These are phyloP conservation scores for Eurypyga helias DNA, from an alignment of 2,113 vertebrate genomes.

Conservation along the genomic window DNA sequence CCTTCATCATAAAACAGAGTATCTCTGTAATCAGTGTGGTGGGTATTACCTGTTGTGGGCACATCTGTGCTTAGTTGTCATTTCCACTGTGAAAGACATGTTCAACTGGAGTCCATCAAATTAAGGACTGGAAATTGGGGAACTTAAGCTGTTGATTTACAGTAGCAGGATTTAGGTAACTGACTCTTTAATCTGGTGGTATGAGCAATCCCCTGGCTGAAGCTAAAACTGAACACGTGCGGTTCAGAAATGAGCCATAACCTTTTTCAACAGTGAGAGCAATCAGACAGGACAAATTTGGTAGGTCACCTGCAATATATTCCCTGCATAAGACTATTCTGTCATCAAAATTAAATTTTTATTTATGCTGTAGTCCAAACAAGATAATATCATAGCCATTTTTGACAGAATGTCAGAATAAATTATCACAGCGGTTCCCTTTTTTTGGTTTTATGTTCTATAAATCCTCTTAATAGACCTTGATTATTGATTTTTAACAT, in stretches of 20 bases:
- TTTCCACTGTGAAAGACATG: not conserved
- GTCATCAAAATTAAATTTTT: not conserved
- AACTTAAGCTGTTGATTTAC: not conserved
- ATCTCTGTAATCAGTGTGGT: not conserved
- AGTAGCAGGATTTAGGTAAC: not conserved
- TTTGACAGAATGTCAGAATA: not conserved
- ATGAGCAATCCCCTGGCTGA: not conserved
- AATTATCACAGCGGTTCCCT: not conserved
- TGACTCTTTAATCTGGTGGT: not conserved
- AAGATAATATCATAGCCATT: not conserved
- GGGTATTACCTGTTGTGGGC: not conserved
- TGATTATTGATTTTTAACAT: not conserved
- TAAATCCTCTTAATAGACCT: not conserved
- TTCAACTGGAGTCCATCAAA: not conserved
- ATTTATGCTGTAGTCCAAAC: not conserved
- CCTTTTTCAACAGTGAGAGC: not conserved
- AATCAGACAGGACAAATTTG: not conserved
- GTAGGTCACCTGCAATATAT: not conserved
- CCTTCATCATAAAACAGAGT: not conserved
- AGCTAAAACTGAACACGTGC: not conserved
- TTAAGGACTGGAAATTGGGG: not conserved
- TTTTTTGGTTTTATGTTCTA: not conserved
- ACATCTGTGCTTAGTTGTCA: not conserved
- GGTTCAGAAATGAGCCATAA: not conserved
- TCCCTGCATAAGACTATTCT: not conserved